Evolutionary conservation across 2,797 vertebrate species (phyloP), one percentile per base, ranked within the genome.

Genomic region (Euphonia xanthogaster): DNA sequence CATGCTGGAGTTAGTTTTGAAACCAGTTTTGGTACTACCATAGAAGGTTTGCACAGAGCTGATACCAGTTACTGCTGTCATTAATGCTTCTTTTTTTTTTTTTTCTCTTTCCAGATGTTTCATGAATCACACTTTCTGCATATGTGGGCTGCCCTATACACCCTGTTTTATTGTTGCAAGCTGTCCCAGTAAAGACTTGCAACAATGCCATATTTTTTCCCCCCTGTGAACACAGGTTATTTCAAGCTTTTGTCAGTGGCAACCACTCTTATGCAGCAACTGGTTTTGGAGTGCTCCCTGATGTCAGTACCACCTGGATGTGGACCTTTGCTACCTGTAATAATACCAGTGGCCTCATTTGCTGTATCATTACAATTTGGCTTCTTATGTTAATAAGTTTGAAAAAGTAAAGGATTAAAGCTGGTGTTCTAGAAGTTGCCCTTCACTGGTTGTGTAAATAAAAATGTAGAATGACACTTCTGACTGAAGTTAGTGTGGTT

Each of bases 291-390:
- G 98, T 98, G 98, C 98, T 97, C 98, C 97, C 98, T 98, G 98
- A 98, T 98, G 98, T 98, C 98, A 98, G 93, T 98, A 96, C 97
- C 98, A 98, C 97, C 97, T 97, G 97, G 98, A 98, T 97, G 98
- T 98, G 98, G 98, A 98, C 98, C 97, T 98, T 98, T 98, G 98
- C 98, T 98, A 98, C 98, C 98, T 98, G 98, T 98, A 98, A 98
- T 98, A 98, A 98, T 98, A 98, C 98, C 98, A 98, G 98, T 99
- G 98, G 98, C 98, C 98, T 99, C 98, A 98, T 98, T 98, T 98
- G 98, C 98, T 98, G 96, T 98, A 98, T 98, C 97, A 98, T 99
- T 99, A 98, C 98, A 89, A 98, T 99, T 99, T 98, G 98, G 98
- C 98, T 98, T 99, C 98, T 97, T 98, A 98, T 98, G 97, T 98